These are phyloP conservation scores for Heliconius cydno DNA, from an alignment of 2,888 invertebrate genomes.

Conservation along the genomic window DNA sequence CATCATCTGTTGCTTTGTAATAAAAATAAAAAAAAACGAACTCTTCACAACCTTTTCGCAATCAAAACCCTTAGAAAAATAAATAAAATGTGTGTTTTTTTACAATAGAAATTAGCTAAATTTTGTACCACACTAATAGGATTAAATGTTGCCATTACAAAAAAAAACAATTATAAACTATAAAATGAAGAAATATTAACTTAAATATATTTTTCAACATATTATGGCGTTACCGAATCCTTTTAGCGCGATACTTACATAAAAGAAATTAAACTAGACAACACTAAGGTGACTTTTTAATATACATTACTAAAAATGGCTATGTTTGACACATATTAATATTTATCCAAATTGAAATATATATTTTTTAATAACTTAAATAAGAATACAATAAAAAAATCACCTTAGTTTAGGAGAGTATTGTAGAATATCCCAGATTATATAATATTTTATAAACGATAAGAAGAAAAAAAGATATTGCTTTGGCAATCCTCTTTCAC, in stretches of 20 bases:
- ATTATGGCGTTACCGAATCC: neutral
- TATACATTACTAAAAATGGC: neutral
- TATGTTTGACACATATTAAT: neutral
- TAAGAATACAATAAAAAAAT: slow-evolving; percentile 3
- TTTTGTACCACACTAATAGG: slow-evolving; percentile 34
- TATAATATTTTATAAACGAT: slow-evolving; percentile 39
- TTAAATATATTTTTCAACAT: neutral
- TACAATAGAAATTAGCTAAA: slow-evolving; percentile 36
- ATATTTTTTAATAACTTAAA: neutral
- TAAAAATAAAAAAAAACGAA: slow-evolving; percentile 54
- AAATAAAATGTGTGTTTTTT: slow-evolving; percentile 46
- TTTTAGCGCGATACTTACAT: slow-evolving; percentile 17
- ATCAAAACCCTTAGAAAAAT: slow-evolving; percentile 51
- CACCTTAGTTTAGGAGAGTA: slow-evolving; percentile 49
- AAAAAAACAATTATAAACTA: too few relatives aligned
- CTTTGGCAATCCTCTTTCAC: slow-evolving; percentile 45
- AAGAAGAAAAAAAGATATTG: slow-evolving; percentile 43
- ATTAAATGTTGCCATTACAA: slow-evolving; percentile 6
- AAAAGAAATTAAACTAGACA: slow-evolving; percentile 7
- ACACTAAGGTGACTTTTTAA: slow-evolving; percentile 15
- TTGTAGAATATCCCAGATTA: slow-evolving; percentile 13
- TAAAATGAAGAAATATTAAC: too few relatives aligned
- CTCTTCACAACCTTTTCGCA: slow-evolving; percentile 60
- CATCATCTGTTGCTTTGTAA: slow-evolving; percentile 31
- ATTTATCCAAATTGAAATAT: neutral